Evolutionary conservation across 1,140 invertebrate species (phyloP), one percentile per base, ranked within the genome.

Genomic region (Drosophila pandora): DNA sequence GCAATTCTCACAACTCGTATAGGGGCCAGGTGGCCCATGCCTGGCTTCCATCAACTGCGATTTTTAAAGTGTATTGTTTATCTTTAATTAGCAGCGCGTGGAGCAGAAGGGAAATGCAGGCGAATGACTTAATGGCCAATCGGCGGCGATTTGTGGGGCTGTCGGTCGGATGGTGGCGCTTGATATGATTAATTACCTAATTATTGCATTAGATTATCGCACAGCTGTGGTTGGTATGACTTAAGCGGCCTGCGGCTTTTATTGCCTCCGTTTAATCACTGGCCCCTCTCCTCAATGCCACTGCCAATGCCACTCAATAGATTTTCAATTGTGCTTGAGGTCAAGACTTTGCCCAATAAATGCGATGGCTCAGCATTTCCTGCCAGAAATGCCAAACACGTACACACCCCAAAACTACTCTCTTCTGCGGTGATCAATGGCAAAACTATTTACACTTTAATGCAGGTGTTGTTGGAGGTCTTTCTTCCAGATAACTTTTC

Each of bases 141-240:
- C 34, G 63, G 12, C 30, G 13, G 47, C 41, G 17, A 43, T 43
- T 47, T 47, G 22, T 53, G 34, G 6, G 9, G 54, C 47, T 49
- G 45, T 53, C 17, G 8, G 37, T 48, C 41, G 30, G 59, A 57
- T 69, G 59, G 41, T 47, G 61, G 62, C 50, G 47, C 41, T 34
- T 55, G 55, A 68, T 87, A 75, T 85, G 82, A 85, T 82, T 85
- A 85, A 87, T 78, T 87, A 81, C 78, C 82, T 77, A 81, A 85
- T 85, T 87, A 87, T 85, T 87, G 63, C 71, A 61, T 80, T 69
- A 80, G 75, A 85, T 85, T 77, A 69, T 73, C 39, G 58, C 49
- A 43, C 81, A 69, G 65, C 72, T 84, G 81, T 12, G 58, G 71
- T 60, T 50, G 34, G 63, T 71, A 58, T 49, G 49, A 60, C 70